Percentiles rank a stretch among this genome's conserved stretches.
Conservation (phyloP, 2,888 invertebrate species). For the Heliconius hortense region DNA sequence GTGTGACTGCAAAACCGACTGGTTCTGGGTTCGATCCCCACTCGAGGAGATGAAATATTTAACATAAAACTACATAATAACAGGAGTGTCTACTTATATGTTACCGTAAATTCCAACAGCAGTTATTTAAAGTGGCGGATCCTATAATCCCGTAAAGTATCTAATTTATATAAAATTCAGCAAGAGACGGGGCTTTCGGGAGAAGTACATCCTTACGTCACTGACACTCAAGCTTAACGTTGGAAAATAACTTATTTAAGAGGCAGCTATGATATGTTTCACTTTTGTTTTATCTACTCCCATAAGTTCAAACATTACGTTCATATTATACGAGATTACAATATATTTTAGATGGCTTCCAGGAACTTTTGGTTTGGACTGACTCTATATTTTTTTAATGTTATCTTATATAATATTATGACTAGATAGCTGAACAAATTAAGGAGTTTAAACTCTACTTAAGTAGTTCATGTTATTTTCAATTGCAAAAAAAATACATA, state of each 20-base stretch:
- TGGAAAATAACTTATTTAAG: constrained; percentile 29
- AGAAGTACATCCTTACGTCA: constrained; percentile 23
- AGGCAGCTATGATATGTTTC: constrained; percentile 18
- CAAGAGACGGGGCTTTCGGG: constrained; percentile 13
- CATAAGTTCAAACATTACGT: not conserved
- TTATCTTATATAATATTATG: not conserved
- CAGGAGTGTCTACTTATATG: not conserved
- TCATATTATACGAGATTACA: not conserved
- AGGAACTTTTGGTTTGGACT: not conserved
- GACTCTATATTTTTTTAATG: not conserved
- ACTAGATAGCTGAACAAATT: too few species aligned
- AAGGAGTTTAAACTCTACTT: too few species aligned
- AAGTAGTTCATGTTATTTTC: too few species aligned
- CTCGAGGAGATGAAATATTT: too few species aligned
- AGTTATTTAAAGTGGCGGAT: constrained; percentile 17
- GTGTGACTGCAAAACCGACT: too few species aligned
- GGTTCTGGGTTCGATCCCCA: too few species aligned
- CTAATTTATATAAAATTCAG: constrained; percentile 25
- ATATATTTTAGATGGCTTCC: not conserved
- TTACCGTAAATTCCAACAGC: constrained; percentile 9
- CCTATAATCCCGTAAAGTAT: constrained; percentile 24
- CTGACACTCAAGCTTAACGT: constrained; percentile 23
- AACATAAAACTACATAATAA: not conserved
- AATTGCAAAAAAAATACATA: too few species aligned
- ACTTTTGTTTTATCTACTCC: constrained; percentile 7